Evolutionary conservation across 2,113 vertebrate species (phyloP).

Genomic region (Oncorhynchus clarkii): DNA sequence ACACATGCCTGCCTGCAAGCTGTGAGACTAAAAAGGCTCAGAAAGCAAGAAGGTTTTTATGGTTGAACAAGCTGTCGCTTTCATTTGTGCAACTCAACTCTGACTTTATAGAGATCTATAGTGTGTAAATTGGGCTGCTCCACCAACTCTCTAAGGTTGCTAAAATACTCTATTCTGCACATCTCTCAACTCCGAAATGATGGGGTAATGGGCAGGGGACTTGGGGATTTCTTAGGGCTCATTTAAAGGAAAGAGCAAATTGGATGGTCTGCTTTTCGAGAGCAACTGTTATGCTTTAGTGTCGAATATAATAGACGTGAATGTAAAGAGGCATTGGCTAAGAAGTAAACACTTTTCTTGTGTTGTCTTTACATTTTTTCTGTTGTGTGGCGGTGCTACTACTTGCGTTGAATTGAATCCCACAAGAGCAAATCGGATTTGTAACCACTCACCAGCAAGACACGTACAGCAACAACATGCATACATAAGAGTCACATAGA

Average conservation of each 20-base stretch:
- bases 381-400: too few species aligned
- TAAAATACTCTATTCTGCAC: not conserved
- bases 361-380: too few species aligned
- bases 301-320: not conserved
- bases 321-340: not conserved
- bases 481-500: too few species aligned
- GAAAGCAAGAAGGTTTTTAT: too few species aligned
- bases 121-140: not conserved
- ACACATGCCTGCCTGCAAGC: too few species aligned
- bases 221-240: not conserved
- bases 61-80: too few species aligned
- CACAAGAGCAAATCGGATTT: too few species aligned
- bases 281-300: not conserved
- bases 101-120: not conserved
- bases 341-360: too few species aligned
- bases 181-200: not conserved
- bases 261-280: not conserved
- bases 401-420: too few species aligned
- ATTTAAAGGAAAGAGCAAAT: not conserved
- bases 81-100: not conserved
- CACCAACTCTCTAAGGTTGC: not conserved
- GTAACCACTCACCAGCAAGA: too few species aligned
- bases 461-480: too few species aligned
- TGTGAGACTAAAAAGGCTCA: too few species aligned
- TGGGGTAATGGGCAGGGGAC: not conserved